Evolutionary conservation across 2,888 invertebrate species (phyloP), one percentile per base, ranked within the genome.

Genomic region (Pammene fasciana): DNA sequence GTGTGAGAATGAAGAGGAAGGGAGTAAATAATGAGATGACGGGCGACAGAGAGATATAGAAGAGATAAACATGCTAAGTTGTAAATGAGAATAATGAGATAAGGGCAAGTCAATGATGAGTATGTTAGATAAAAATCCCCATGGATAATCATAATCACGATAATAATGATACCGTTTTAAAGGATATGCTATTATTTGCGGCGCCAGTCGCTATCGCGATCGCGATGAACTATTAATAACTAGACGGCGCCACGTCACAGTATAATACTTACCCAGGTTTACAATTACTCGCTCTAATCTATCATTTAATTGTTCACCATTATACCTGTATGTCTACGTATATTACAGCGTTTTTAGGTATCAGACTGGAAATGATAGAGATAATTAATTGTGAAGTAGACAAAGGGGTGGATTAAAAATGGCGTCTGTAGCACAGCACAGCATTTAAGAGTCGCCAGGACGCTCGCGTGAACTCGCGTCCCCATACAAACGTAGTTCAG

Each of bases 211-310:
- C 6, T 61, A 61, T 41, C 62, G 16, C 18, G 6, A 61, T 41
- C 62, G 16, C 18, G 10, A 26, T 36, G 43, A 60, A 59, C 26
- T 52, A 16, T 67, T 67, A 34, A 18, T 36, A 36, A 54, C 54
- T 26, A 38, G 41, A 46, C 54, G 10, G 18, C 36, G 5, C 38
- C 54, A 68, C 67, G 41, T 61, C 67, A 62, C 62, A 43, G 67
- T 67, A n/a, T n/a, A n/a, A n/a, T n/a, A 59, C 52, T 67, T 45
- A 57, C 66, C 59, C 59, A 34, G 48, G 56, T 38, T 55, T 52
- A 57, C 68, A 64, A 57, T 64, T 56, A 64, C 43, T 36, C 26
- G 36, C 52, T 45, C 43, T 43, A 56, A 68, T 68, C 68, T 57
- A 64, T 68, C 50, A 57, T 64, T 64, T 57, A 62, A 50, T 48